These are phyloP conservation scores for Sus scrofa DNA, from an alignment of 2,113 vertebrate species.

Conservation along the genomic window T2T-Sscrofa CM000820.6:67179001-67179500, in stretches of 20 bases:
- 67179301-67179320: neutral
- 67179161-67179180: rapidly evolving
- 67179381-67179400: too few species aligned
- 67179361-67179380: neutral
- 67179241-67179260: neutral
- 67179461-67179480: neutral
- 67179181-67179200: neutral
- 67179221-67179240: neutral
- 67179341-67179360: too few species aligned
- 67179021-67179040: neutral
- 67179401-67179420: rapidly evolving
- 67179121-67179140: neutral
- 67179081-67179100: neutral
- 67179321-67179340: rapidly evolving
- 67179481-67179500: too few species aligned
- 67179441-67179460: neutral
- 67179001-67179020: rapidly evolving
- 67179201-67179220: rapidly evolving
- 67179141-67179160: neutral
- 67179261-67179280: too few species aligned
- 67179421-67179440: rapidly evolving
- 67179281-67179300: too few species aligned
- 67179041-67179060: neutral
- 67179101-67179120: neutral
- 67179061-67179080: neutral